Percentiles rank a stretch among this genome's conserved stretches.
Evolutionary conservation across 1,140 invertebrate species (phyloP).

Genomic region (Ceratina australensis): DNA sequence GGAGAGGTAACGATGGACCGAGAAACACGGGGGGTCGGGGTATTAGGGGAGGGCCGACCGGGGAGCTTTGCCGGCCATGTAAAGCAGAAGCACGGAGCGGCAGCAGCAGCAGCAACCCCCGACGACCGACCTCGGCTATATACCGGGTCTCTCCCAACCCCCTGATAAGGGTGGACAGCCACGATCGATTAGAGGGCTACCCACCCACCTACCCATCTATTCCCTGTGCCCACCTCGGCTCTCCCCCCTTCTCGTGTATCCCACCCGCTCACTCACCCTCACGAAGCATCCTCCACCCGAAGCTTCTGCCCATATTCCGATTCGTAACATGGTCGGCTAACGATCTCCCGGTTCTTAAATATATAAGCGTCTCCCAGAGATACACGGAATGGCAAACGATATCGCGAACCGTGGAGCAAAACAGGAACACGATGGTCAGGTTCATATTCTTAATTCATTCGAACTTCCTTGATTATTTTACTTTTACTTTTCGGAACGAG

Average conservation of each 20-base stretch:
- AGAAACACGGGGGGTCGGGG: conserved; percentile 19
- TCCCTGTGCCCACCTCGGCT: conserved; percentile 63
- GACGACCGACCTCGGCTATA: conserved; percentile 66
- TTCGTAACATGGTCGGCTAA: conserved; percentile 66
- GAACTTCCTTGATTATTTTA: conserved; percentile 35
- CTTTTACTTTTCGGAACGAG: conserved; percentile 31
- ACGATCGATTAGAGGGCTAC: conserved; percentile 80
- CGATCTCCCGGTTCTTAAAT: conserved; percentile 62
- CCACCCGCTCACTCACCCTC: conserved; percentile 68
- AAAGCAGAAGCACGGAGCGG: conserved; percentile 69
- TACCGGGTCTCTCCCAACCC: conserved; percentile 70
- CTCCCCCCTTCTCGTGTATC: conserved; percentile 39
- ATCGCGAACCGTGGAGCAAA: too few relatives aligned
- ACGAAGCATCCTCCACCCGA: conserved; percentile 46
- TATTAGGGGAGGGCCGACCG: conserved; percentile 33
- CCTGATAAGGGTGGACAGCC: conserved; percentile 81
- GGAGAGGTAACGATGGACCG: neutral
- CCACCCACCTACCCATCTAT: conserved; percentile 68
- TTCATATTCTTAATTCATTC: conserved; percentile 41
- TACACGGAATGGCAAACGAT: too few relatives aligned
- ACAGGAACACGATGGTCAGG: neutral
- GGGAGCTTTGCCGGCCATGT: conserved; percentile 77
- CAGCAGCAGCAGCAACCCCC: conserved; percentile 55
- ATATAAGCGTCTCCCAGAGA: conserved; percentile 37
- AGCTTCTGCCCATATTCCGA: conserved; percentile 70